Conservation (phyloP, 2,888 invertebrate species). For the Junonia oenone region DNA sequence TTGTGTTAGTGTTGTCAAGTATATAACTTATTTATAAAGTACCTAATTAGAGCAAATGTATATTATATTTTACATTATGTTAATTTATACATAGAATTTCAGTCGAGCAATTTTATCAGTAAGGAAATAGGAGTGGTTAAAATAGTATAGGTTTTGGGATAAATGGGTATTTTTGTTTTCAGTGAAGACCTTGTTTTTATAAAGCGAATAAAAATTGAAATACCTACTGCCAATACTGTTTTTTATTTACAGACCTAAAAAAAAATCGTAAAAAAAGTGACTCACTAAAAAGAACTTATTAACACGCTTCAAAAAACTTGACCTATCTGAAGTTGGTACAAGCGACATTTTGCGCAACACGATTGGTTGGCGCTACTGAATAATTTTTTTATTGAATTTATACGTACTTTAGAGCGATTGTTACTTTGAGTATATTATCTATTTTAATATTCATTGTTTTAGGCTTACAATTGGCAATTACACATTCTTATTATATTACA, state of each 20-base stretch:
- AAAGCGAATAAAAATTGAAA: conserved; percentile 50
- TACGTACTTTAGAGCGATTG: no score
- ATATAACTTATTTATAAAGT: neutral
- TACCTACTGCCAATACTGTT: conserved; percentile 45
- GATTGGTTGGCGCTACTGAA: no score
- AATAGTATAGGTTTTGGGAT: conserved; percentile 13
- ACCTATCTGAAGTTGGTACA: no score
- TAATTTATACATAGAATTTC: neutral
- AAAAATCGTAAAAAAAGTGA: neutral
- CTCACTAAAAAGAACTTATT: no score
- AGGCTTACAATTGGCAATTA: no score
- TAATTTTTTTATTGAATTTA: no score
- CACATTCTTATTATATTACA: neutral
- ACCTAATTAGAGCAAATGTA: neutral
- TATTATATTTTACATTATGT: neutral
- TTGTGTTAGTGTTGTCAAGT: neutral
- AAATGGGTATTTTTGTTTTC: conserved; percentile 42
- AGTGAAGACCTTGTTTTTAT: conserved; percentile 53
- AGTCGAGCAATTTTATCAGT: neutral
- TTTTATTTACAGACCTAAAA: conserved; percentile 36
- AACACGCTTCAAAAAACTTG: no score
- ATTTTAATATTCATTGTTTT: no score
- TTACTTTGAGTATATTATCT: no score
- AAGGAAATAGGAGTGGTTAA: neutral
- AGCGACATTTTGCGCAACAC: no score